A percentile compares a stretch with the other conserved stretches of the same genome.
These are phyloP conservation scores for Papilio dardanus DNA, from an alignment of 1,140 invertebrate genomes.

Conservation along the genomic window DNA sequence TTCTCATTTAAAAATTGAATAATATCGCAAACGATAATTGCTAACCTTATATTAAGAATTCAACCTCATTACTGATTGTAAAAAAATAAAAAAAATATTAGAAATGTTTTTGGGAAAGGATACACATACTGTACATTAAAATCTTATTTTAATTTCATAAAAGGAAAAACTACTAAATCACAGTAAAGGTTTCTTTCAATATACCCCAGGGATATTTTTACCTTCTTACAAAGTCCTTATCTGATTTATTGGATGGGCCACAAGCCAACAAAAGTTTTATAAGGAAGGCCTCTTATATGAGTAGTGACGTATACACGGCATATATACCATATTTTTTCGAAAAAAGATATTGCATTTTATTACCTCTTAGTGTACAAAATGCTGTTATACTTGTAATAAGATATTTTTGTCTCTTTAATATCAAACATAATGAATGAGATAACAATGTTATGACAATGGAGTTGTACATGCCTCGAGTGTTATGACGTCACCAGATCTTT, in stretches of 20 bases:
- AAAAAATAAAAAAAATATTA: too few species aligned
- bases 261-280: conserved; percentile 35
- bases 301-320: not conserved
- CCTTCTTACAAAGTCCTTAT: conserved; percentile 34
- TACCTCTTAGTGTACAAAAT: too few species aligned
- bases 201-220: conserved; percentile 37
- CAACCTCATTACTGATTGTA: not conserved
- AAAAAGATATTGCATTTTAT: not conserved
- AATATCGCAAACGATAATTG: too few species aligned
- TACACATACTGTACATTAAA: not conserved
- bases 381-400: too few species aligned
- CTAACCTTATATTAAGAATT: not conserved
- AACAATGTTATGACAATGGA: too few species aligned
- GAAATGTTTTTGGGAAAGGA: too few species aligned
- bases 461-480: too few species aligned
- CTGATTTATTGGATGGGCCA: conserved; percentile 33
- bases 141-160: conserved; percentile 16
- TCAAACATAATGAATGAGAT: too few species aligned
- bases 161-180: conserved; percentile 32
- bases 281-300: conserved; percentile 18
- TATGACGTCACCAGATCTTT: not conserved
- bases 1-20: not conserved
- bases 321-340: not conserved
- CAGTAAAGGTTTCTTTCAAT: conserved; percentile 35
- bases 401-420: too few species aligned